These are phyloP conservation scores for Centropristis striata DNA, from an alignment of 2,113 vertebrate genomes.

Conservation along the genomic window DNA sequence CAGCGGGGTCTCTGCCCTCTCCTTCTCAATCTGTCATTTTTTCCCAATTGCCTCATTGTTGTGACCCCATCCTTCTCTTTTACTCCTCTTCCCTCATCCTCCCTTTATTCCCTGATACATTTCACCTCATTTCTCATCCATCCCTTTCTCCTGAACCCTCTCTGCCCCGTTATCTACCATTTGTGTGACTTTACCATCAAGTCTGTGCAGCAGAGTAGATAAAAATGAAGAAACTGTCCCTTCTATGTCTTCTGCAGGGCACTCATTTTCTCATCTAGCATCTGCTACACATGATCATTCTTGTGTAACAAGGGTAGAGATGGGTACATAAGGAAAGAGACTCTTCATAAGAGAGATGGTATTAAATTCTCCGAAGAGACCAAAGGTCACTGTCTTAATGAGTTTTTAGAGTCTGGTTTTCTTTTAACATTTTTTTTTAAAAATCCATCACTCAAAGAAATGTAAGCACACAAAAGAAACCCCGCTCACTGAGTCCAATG, in stretches of 20 bases:
- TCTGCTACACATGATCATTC: not conserved
- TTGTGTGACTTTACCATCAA: not conserved
- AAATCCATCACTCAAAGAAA: not conserved
- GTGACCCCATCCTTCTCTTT: not conserved
- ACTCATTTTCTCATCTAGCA: not conserved
- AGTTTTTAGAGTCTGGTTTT: not conserved
- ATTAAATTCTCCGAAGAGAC: not conserved
- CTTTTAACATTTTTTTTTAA: not conserved
- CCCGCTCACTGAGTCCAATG: too few relatives aligned
- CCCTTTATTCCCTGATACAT: not conserved
- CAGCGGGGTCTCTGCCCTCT: not conserved
- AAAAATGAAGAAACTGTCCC: not conserved
- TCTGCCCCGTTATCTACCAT: not conserved
- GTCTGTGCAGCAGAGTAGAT: not conserved
- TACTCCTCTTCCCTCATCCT: not conserved
- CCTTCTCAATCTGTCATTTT: not conserved
- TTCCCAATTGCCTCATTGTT: not conserved
- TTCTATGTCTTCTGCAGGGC: not conserved
- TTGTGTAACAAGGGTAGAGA: not conserved
- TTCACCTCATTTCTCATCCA: slow-evolving; percentile 12
- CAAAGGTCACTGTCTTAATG: not conserved
- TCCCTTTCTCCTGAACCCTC: not conserved
- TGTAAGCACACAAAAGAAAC: too few relatives aligned
- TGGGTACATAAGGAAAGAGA: not conserved
- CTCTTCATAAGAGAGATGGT: not conserved